Evolutionary conservation across 2,113 vertebrate species (phyloP), one percentile per base, ranked within the genome.

Genomic region (Rhea americana): DNA sequence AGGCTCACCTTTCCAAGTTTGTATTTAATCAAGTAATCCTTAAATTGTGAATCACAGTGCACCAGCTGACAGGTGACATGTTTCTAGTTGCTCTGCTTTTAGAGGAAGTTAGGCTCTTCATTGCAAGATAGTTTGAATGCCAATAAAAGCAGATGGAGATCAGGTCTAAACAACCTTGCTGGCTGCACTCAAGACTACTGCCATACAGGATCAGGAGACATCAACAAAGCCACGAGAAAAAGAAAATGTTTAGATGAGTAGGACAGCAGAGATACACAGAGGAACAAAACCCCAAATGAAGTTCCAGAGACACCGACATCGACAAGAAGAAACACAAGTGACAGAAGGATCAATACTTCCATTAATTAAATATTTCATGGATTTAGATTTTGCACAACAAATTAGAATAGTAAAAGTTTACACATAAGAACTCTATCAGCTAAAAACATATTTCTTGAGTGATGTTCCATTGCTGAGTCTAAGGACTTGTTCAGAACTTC

Each of bases 61-160:
- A 90, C 26, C 0, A 39, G 59, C 90, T 86, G 85, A 88, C 82
- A 90, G 53, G 83, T 94, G 95, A 94, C 77, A 62, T 87, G 93
- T 73, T 78, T 26, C 70, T 82, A 63, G 56, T 59, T 88, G 79
- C 76, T 90, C 77, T 50, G 75, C 65, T 84, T 88, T 71, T 82
- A 90, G 73, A 94, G 91, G 94, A 95, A 94, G 86, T 91, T 70
- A 85, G 50, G 19, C 12, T 82, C 19, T 82, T 89, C 88, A 94
- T 30, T 87, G 74, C 50, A 79, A 86, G 74, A 50, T 5, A 91
- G 77, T 14, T 50, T 76, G 58, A 84, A 93, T 63, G 85, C 80
- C 90, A 91, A 59, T 45, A 91, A 91, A 91, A 94, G 45, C 85
- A 95, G 85, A 94, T 58, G 83, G 83, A 90, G 66, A 94, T 41